These are phyloP conservation scores for Scaptomyza reducta DNA, from an alignment of 2,888 invertebrate species.

Conservation along the genomic window DNA sequence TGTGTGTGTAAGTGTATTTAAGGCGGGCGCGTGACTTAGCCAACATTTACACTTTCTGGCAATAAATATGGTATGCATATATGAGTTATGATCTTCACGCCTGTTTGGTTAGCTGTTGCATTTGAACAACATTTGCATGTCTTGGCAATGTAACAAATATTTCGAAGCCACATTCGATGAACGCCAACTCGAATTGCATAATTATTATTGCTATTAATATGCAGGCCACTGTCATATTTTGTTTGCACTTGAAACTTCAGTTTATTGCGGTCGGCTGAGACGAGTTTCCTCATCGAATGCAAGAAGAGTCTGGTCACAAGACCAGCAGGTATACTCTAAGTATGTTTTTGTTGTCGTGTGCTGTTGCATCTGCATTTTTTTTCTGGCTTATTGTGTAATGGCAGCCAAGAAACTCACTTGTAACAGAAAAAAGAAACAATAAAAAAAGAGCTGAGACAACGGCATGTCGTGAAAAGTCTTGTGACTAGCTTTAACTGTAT, in stretches of 20 bases:
- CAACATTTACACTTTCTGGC: conserved; percentile 71
- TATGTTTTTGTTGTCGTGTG: conserved; percentile 11
- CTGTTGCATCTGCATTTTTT: conserved; percentile 46
- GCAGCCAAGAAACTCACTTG: conserved; percentile 57
- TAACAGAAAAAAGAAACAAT: conserved; percentile 38
- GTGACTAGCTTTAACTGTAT: conserved; percentile 50
- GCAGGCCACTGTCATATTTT: conserved; percentile 63
- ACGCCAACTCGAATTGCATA: conserved; percentile 56
- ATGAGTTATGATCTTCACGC: conserved; percentile 79
- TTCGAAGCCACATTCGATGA: conserved; percentile 59
- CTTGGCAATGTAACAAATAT: conserved; percentile 78
- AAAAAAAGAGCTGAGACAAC: conserved; percentile 26
- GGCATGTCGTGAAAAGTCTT: conserved; percentile 52
- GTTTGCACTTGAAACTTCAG: conserved; percentile 69
- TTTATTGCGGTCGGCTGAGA: conserved; percentile 30
- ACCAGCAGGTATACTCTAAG: no score
- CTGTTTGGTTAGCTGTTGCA: conserved; percentile 51
- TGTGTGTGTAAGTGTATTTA: conserved; percentile 20
- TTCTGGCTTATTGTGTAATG: conserved; percentile 62
- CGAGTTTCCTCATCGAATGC: conserved; percentile 30
- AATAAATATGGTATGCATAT: conserved; percentile 29
- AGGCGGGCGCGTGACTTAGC: conserved; percentile 65
- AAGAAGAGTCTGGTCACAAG: conserved; percentile 21
- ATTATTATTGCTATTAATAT: conserved; percentile 35
- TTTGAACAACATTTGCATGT: conserved; percentile 41